phyloP scores from a whole-genome alignment of 2,888 invertebrate species.

The Hydriomena furcata region DNA sequence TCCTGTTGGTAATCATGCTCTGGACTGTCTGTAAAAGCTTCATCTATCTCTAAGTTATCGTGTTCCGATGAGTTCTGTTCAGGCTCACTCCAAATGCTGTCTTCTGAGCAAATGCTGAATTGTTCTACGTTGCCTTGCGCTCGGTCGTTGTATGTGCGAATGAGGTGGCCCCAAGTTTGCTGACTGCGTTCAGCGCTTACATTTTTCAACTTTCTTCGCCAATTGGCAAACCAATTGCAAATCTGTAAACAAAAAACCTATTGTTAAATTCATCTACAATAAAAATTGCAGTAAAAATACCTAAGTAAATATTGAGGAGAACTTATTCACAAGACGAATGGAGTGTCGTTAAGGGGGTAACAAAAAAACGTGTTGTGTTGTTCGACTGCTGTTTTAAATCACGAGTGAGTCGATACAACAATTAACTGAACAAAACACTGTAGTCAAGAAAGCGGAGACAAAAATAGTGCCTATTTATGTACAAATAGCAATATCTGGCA shows the following conservation, averaged over 20 bases:
- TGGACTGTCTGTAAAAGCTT: constrained; percentile 55
- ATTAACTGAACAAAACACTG: constrained; percentile 47
- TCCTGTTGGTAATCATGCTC: constrained; percentile 58
- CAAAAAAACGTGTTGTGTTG: not conserved
- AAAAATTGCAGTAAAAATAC: not conserved
- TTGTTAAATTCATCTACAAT: not conserved
- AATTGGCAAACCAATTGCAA: constrained; percentile 93
- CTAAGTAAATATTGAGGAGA: too few relatives aligned
- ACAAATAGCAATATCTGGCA: constrained; percentile 79
- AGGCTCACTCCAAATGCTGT: constrained; percentile 91
- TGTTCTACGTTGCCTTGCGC: constrained; percentile 91
- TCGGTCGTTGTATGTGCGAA: constrained; percentile 88
- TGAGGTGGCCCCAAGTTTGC: constrained; percentile 89
- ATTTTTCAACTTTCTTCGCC: constrained; percentile 90
- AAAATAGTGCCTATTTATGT: constrained; percentile 82
- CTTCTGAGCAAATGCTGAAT: constrained; percentile 90
- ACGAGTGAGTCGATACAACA: constrained; percentile 27
- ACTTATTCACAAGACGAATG: too few relatives aligned
- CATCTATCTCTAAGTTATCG: constrained; percentile 53
- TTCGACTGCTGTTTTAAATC: constrained; percentile 18
- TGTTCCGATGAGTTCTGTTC: constrained; percentile 62
- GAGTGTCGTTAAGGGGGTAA: not conserved
- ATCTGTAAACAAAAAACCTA: constrained; percentile 74
- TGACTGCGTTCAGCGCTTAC: constrained; percentile 87
- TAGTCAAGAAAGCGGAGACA: constrained; percentile 72